Conservation (phyloP, 2,113 vertebrate species). For the Jacana jacana region DNA sequence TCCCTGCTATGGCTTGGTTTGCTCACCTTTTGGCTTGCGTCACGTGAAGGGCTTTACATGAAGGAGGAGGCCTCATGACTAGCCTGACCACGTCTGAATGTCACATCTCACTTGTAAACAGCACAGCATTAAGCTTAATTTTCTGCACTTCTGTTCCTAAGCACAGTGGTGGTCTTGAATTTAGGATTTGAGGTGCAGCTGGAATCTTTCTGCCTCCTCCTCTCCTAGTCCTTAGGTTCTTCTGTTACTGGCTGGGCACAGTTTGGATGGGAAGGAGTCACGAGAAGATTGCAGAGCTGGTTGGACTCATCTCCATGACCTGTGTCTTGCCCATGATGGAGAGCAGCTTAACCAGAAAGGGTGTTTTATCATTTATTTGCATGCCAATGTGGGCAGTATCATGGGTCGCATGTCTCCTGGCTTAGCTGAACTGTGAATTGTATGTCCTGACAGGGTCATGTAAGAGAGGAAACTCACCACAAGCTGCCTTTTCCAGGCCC, state of each 20-base stretch:
- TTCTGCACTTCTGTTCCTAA: not conserved
- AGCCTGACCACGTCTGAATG: not conserved
- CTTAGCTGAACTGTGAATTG: not conserved
- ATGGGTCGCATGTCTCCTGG: not conserved
- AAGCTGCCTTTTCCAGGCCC: not conserved
- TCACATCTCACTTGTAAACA: not conserved
- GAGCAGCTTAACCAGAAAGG: not conserved
- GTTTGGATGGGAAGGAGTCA: not conserved
- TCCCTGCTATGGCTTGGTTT: not conserved
- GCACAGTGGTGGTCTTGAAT: not conserved
- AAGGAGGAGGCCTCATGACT: not conserved
- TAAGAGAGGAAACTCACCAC: not conserved
- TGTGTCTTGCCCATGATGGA: not conserved
- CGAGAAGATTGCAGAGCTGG: not conserved
- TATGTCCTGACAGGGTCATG: not conserved
- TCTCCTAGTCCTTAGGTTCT: not conserved
- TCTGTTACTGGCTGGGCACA: not conserved
- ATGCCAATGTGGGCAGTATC: not conserved
- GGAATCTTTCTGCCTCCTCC: not conserved
- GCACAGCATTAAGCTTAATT: not conserved
- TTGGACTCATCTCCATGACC: not conserved
- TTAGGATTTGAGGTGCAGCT: not conserved
- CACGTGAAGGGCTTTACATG: not conserved
- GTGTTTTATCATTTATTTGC: not conserved
- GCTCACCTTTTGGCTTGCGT: not conserved